Evolutionary conservation across 2,888 invertebrate species (phyloP).

Genomic region (Suillia variegata): DNA sequence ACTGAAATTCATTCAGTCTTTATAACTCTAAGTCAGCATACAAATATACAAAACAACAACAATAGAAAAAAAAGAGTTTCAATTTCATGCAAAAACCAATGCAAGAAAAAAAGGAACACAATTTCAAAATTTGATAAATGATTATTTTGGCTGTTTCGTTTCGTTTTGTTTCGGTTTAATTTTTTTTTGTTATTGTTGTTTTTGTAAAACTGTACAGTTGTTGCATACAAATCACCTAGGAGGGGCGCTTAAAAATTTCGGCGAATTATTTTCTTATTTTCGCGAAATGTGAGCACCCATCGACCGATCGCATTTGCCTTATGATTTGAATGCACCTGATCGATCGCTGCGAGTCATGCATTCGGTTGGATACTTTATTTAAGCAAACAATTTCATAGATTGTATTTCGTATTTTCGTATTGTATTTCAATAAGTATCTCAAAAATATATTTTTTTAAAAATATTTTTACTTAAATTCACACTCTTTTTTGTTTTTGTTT

Average conservation of each 20-base stretch:
- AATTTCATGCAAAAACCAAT: conserved; percentile 3
- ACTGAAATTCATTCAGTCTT: neutral
- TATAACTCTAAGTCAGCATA: too few relatives aligned
- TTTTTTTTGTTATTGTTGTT: neutral
- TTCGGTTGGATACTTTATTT: too few relatives aligned
- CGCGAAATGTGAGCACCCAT: neutral
- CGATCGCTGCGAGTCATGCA: conserved; percentile 1
- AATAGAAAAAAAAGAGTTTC: too few relatives aligned
- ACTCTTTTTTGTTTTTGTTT: neutral
- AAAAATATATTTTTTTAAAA: too few relatives aligned
- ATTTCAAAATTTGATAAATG: neutral
- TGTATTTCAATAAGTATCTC: too few relatives aligned
- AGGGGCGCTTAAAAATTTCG: neutral
- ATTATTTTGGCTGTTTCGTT: neutral
- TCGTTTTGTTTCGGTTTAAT: neutral
- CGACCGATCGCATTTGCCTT: too few relatives aligned
- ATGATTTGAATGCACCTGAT: neutral
- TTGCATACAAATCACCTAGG: neutral
- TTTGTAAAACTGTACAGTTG: neutral
- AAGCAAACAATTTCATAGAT: neutral
- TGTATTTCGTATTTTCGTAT: too few relatives aligned
- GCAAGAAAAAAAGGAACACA: too few relatives aligned
- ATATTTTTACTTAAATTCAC: neutral
- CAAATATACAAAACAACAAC: too few relatives aligned
- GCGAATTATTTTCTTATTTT: neutral